These are phyloP conservation scores for Athalia cordata DNA, from an alignment of 2,888 invertebrate species.

Conservation along the genomic window DNA sequence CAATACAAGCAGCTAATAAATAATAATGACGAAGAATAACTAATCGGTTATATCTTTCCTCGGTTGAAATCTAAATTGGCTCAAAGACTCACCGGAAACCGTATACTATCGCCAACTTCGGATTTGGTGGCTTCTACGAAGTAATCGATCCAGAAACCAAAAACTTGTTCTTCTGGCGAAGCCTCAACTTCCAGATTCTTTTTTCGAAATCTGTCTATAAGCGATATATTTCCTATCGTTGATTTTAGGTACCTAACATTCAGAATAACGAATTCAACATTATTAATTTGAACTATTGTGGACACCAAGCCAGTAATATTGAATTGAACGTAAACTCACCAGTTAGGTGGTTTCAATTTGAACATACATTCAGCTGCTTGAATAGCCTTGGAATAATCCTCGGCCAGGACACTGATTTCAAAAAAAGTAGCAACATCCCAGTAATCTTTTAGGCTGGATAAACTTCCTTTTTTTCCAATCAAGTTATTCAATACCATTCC, in stretches of 20 bases:
- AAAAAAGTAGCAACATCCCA: slow-evolving; percentile 99
- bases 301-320: neutral
- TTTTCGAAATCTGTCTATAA: slow-evolving; percentile 94
- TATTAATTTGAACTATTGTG: neutral
- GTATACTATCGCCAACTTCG: slow-evolving; percentile 86
- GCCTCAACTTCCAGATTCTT: slow-evolving; percentile 83
- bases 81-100: slow-evolving; percentile 86
- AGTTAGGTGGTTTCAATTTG: slow-evolving; percentile 91
- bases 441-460: slow-evolving; percentile 94
- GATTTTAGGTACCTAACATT: slow-evolving; percentile 90
- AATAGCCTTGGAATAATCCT: slow-evolving; percentile 97
- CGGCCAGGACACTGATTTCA: slow-evolving; percentile 97
- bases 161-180: slow-evolving; percentile 90
- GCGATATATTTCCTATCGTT: slow-evolving; percentile 95
- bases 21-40: slow-evolving; percentile 68
- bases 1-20: slow-evolving; percentile 83
- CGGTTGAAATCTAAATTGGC: neutral
- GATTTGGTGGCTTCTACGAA: slow-evolving; percentile 95
- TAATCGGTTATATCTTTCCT: neutral
- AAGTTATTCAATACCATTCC: slow-evolving; percentile 96
- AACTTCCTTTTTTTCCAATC: slow-evolving; percentile 97
- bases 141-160: slow-evolving; percentile 99
- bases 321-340: slow-evolving; percentile 73
- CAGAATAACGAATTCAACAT: slow-evolving; percentile 15
- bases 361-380: slow-evolving; percentile 98